These are phyloP conservation scores for Nipponacmea schrenckii DNA, from an alignment of 2,888 invertebrate genomes.

Conservation along the genomic window DNA sequence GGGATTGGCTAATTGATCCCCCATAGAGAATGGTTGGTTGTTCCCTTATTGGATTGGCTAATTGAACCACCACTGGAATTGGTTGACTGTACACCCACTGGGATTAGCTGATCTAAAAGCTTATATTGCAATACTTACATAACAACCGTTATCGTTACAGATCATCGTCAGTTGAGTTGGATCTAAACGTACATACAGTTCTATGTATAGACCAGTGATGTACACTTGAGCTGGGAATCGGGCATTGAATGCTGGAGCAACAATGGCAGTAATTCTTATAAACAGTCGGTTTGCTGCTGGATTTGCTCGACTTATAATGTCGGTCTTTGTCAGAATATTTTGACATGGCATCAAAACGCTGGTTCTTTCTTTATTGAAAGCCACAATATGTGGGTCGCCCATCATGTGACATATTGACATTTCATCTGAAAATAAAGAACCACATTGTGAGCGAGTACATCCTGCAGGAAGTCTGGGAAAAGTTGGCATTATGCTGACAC, in stretches of 20 bases:
- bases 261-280: neutral
- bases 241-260: neutral
- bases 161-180: too few species aligned
- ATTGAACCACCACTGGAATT: too few species aligned
- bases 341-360: neutral
- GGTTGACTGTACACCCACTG: too few species aligned
- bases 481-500: too few species aligned
- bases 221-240: neutral
- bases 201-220: neutral
- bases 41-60: too few species aligned
- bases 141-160: too few species aligned
- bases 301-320: neutral
- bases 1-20: too few species aligned
- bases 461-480: too few species aligned
- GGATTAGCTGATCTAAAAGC: too few species aligned
- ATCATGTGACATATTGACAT: neutral
- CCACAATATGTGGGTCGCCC: neutral
- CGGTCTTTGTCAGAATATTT: neutral
- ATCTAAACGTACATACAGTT: neutral
- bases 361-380: neutral
- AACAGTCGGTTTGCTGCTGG: neutral
- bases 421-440: neutral
- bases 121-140: too few species aligned
- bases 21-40: too few species aligned
- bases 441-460: too few species aligned